These are phyloP conservation scores for Gastrophysa polygoni DNA, from an alignment of 2,888 invertebrate genomes.

Conservation along the genomic window DNA sequence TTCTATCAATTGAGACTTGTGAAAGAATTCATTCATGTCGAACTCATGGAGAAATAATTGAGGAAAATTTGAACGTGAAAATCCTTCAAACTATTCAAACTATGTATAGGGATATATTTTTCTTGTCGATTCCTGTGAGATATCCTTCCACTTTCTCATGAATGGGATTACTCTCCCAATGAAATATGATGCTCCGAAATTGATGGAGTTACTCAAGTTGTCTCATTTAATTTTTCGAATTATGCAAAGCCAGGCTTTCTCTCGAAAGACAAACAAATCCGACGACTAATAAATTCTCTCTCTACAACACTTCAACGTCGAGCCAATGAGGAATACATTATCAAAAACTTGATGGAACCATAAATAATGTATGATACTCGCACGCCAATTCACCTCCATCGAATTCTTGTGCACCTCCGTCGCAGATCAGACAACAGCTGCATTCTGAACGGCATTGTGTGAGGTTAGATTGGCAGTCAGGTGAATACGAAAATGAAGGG, in stretches of 20 bases:
- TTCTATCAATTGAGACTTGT: too few relatives aligned
- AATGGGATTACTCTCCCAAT: background rate
- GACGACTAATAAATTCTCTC: constrained; percentile 24
- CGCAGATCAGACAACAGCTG: background rate
- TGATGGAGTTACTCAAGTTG: background rate
- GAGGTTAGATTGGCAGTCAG: background rate
- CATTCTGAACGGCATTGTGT: background rate
- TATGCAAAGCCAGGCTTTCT: background rate
- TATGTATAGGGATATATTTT: too few relatives aligned
- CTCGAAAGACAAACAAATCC: background rate
- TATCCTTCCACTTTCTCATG: too few relatives aligned
- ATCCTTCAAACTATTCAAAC: too few relatives aligned
- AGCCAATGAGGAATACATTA: background rate
- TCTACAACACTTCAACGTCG: constrained; percentile 4
- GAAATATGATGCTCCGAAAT: background rate
- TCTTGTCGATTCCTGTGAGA: too few relatives aligned
- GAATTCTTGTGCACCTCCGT: background rate
- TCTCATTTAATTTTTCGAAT: background rate
- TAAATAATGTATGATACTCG: background rate
- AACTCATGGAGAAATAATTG: too few relatives aligned
- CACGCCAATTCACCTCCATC: background rate
- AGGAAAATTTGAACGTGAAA: too few relatives aligned
- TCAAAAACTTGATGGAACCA: background rate
- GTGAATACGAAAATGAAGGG: too few relatives aligned
- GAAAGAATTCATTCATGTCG: too few relatives aligned